Percentiles rank a stretch among this genome's conserved stretches.
These are phyloP conservation scores for Centruroides sculpturatus DNA, from an alignment of 1,140 invertebrate genomes.

Conservation along the genomic window DNA sequence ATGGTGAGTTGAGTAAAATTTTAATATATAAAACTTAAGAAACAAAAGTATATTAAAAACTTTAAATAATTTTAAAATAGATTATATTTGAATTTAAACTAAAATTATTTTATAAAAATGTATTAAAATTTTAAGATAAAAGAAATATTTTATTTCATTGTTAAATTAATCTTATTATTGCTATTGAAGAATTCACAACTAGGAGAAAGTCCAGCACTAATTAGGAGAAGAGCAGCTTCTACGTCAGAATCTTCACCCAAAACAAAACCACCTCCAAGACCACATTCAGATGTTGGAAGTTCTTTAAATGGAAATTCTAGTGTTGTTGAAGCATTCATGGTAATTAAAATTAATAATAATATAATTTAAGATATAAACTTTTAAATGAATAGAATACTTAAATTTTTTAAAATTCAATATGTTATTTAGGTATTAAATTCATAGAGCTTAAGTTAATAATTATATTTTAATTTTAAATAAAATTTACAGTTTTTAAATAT, in stretches of 20 bases:
- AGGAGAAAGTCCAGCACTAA: too few species aligned
- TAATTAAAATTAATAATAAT: conserved; percentile 31
- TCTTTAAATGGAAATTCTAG: background rate
- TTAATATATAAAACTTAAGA: too few species aligned
- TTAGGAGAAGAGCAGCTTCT: conserved; percentile 6
- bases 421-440: background rate
- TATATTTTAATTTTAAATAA: background rate
- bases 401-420: background rate
- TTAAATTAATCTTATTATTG: too few species aligned
- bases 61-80: too few species aligned
- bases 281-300: conserved; percentile 38
- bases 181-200: too few species aligned
- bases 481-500: too few species aligned
- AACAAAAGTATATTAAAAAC: too few species aligned
- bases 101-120: too few species aligned
- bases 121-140: too few species aligned
- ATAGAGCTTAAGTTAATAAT: background rate
- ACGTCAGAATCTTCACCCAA: conserved; percentile 10
- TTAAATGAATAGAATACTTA: background rate
- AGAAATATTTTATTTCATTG: too few species aligned
- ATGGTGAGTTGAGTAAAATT: too few species aligned
- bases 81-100: too few species aligned
- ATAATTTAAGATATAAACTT: conserved; percentile 21
- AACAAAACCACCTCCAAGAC: conserved; percentile 28
- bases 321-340: conserved; percentile 1